These are phyloP conservation scores for Plotosus lineatus DNA, from an alignment of 2,113 vertebrate species.

Conservation along the genomic window DNA sequence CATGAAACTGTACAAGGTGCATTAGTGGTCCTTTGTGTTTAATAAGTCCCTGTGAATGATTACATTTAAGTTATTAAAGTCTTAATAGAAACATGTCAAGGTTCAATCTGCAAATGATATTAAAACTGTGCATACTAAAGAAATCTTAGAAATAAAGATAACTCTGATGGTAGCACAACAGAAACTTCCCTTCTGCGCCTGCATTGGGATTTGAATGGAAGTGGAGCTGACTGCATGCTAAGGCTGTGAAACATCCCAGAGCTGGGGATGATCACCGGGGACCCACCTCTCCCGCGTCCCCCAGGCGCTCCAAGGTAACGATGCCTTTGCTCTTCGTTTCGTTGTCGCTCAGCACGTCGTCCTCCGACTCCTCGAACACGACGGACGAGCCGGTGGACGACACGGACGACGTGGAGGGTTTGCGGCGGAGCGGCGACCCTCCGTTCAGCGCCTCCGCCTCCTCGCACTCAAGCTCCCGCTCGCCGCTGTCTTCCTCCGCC, in stretches of 20 bases:
- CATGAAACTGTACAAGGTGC: neutral
- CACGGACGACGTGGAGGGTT: slow-evolving; percentile 89
- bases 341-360: slow-evolving; percentile 90
- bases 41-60: neutral
- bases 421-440: slow-evolving; percentile 70
- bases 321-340: slow-evolving; percentile 92
- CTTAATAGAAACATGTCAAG: too few species aligned
- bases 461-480: slow-evolving; percentile 74
- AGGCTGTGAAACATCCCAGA: too few species aligned
- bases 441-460: slow-evolving; percentile 68
- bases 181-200: too few species aligned
- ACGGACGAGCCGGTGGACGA: slow-evolving; percentile 93
- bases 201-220: too few species aligned
- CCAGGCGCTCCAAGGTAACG: slow-evolving; percentile 84
- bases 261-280: too few species aligned
- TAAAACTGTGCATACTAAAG: neutral
- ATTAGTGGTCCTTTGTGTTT: neutral
- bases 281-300: slow-evolving; percentile 81
- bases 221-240: too few species aligned
- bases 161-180: neutral
- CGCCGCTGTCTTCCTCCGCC: slow-evolving; percentile 75
- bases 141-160: neutral
- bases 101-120: too few species aligned
- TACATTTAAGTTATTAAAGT: too few species aligned
- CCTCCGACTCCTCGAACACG: slow-evolving; percentile 88